Base-by-base conservation (phyloP, 1,140 invertebrate genomes). In the Hyles euphorbiae region DNA sequence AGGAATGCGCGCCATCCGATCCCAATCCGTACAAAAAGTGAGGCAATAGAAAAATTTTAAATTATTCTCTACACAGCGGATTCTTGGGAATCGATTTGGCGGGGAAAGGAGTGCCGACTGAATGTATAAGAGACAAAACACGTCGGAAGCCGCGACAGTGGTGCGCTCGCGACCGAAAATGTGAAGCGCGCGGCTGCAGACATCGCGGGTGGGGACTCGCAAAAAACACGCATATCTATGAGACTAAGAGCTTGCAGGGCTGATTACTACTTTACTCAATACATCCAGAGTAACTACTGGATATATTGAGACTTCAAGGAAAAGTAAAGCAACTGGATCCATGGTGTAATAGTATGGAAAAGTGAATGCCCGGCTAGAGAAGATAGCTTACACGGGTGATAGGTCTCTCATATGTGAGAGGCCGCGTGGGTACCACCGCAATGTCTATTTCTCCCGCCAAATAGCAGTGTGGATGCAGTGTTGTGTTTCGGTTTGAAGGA, bases 71-170 rank as follows among this genome's bases (percentile, higher is more conserved):
- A 67, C 52, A 54, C 56, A 44, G n/a, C 51, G 60, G 59, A 72
- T 82, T 82, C 77, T 68, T 45, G 56, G 50, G 76, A 80, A 78
- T 80, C 70, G 69, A 72, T 73, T 70, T 65, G 56, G 58, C 54
- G 46, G 58, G 63, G 49, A 53, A 58, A 65, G 60, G 72, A 67
- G 60, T 61, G 63, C 70, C 65, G 70, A 52, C 66, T 51, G 67
- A 72, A 74, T 75, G 74, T 70, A 75, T 79, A 67, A 78, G 66
- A 63, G 65, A 67, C 72, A 79, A 81, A 83, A 81, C 76, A 81
- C 56, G 67, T 63, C 60, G 65, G 54, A 76, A 69, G 73, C 70
- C 76, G 65, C 71, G 68, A 70, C 72, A 72, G 65, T 67, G 53
- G 48, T 48, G 52, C 62, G 67, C 65, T 65, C 63, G 65, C 68